phyloP scores from a whole-genome alignment of 2,113 vertebrate species.

The Gavialis gangeticus region DNA sequence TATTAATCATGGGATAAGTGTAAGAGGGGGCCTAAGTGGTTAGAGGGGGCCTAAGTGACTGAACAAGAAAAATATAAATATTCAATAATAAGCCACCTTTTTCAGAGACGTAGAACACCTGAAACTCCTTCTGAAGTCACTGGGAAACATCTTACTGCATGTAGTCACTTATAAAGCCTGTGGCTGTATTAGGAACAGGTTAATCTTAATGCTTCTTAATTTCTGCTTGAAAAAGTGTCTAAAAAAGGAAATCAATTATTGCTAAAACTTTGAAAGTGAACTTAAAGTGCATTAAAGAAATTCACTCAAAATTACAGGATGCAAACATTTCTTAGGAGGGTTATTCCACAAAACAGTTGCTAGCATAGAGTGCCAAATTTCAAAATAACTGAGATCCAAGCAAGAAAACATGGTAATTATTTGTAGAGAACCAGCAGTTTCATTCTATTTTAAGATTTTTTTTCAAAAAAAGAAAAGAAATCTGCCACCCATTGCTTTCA shows the following conservation, averaged over 20 bases:
- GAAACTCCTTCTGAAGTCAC: not conserved
- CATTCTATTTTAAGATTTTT: no score
- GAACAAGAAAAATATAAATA: not conserved
- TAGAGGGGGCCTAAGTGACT: fast-evolving
- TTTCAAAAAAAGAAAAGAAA: not conserved
- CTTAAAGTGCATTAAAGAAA: not conserved
- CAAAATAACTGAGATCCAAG: not conserved
- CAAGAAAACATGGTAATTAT: fast-evolving
- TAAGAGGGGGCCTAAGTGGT: no score
- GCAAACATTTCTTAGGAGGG: fast-evolving
- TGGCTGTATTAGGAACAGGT: no score
- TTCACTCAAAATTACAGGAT: not conserved
- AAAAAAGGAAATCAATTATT: not conserved
- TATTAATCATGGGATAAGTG: no score
- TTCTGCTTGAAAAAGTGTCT: fast-evolving
- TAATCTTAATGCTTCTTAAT: not conserved
- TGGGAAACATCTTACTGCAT: not conserved
- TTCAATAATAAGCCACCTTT: fast-evolving
- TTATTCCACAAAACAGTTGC: not conserved
- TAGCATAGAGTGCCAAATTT: fast-evolving
- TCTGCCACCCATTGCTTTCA: not conserved
- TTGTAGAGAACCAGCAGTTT: not conserved
- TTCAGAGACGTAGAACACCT: not conserved
- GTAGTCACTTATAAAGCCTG: not conserved
- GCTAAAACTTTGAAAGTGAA: fast-evolving